Conservation (phyloP, 2,888 invertebrate genomes). For the Acanthosepion esculentum region DNA sequence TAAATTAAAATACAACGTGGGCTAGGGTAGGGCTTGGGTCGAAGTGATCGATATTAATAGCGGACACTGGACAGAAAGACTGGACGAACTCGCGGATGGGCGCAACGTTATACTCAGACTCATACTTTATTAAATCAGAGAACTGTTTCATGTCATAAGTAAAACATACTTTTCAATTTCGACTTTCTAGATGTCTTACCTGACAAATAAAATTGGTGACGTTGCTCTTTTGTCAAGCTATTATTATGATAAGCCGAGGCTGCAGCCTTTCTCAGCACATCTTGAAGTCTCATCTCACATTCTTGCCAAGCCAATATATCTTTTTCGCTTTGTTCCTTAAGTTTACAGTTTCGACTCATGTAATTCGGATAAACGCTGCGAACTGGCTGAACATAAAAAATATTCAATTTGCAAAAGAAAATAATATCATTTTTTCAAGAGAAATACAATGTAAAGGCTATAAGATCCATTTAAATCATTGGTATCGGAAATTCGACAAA, state of each 20-base stretch:
- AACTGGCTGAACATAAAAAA: conserved; percentile 62
- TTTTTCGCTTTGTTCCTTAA: conserved; percentile 57
- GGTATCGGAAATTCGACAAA: no score
- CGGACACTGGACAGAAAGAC: no score
- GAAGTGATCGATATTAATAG: no score
- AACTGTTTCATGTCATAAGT: background rate
- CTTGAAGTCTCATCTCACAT: conserved; percentile 56
- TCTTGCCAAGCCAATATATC: conserved; percentile 61
- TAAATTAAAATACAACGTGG: no score
- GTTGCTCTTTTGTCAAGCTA: conserved; percentile 56
- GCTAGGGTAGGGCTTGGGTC: no score
- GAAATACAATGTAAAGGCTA: background rate
- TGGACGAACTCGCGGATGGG: no score
- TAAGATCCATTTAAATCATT: no score
- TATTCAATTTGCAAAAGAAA: background rate
- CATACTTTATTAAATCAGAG: background rate
- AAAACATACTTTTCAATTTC: background rate
- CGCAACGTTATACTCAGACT: no score
- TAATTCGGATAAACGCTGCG: conserved; percentile 63
- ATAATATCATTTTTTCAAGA: background rate
- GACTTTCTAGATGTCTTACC: conserved; percentile 57
- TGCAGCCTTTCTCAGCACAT: conserved; percentile 59
- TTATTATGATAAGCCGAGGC: conserved; percentile 56
- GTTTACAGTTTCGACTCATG: conserved; percentile 53
- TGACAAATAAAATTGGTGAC: conserved; percentile 63